phyloP scores from a whole-genome alignment of 2,113 vertebrate genomes.

The Polyodon spathula region DNA sequence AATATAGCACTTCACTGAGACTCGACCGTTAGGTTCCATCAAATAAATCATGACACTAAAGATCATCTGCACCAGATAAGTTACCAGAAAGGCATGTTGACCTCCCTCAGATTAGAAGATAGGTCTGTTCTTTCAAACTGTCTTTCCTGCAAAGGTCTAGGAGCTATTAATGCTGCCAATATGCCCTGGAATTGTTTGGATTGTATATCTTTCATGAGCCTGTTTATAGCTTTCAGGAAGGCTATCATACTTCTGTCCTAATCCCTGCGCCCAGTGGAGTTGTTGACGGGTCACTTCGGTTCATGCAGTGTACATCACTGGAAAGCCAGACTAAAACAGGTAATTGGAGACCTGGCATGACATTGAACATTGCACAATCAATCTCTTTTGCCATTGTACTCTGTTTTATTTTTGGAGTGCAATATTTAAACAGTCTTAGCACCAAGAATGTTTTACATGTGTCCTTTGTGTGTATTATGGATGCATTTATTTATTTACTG shows the following conservation, averaged over 20 bases:
- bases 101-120: conserved; percentile 21
- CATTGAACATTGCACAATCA: no score
- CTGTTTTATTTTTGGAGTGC: no score
- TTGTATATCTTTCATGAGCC: background rate
- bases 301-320: background rate
- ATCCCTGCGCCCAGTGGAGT: background rate
- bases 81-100: conserved; percentile 46
- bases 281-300: background rate
- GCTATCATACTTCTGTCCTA: background rate
- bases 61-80: conserved; percentile 29
- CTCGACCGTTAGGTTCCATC: conserved; percentile 23
- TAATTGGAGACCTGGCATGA: no score
- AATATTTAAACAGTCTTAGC: no score
- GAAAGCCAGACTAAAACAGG: background rate
- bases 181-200: conserved; percentile 1
- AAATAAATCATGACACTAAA: conserved; percentile 32
- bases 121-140: background rate
- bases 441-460: no score
- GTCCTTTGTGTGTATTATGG: no score
- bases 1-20: conserved; percentile 30
- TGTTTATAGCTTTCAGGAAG: background rate
- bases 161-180: conserved; percentile 7
- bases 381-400: no score
- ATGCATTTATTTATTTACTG: no score
- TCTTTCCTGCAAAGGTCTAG: background rate